These are phyloP conservation scores for Poecile atricapillus DNA, from an alignment of 2,113 vertebrate species.

Conservation along the genomic window DNA sequence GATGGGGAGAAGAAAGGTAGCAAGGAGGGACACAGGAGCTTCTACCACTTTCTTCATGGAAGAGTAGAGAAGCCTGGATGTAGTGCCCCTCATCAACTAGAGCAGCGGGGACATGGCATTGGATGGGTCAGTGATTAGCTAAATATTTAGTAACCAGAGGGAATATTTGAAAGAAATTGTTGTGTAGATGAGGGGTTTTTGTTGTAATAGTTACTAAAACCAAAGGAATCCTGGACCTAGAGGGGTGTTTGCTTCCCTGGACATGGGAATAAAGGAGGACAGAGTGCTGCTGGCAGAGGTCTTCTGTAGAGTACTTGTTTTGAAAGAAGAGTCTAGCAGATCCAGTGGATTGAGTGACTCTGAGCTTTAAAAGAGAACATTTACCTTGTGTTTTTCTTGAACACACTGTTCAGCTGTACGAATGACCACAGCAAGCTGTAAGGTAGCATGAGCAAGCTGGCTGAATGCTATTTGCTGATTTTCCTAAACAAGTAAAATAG, in stretches of 20 bases:
- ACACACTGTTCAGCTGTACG: neutral
- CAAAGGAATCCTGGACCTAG: neutral
- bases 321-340: neutral
- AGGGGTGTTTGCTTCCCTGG: neutral
- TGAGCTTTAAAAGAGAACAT: neutral
- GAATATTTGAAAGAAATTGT: neutral
- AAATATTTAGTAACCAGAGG: neutral
- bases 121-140: neutral
- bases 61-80: neutral
- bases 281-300: neutral
- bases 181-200: neutral
- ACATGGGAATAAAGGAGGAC: neutral
- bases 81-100: neutral
- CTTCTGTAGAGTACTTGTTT: neutral
- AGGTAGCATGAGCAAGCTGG: neutral
- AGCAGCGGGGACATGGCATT: fast-evolving
- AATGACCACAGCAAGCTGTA: neutral
- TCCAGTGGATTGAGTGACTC: neutral
- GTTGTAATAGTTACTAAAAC: neutral
- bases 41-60: neutral
- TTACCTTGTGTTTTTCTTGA: neutral
- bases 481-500: conserved; percentile 29
- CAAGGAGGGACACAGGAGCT: neutral
- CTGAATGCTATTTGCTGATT: conserved; percentile 22
- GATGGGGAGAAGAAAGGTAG: neutral